Conservation (phyloP, 2,888 invertebrate species). For the Drosophila cracens region DNA sequence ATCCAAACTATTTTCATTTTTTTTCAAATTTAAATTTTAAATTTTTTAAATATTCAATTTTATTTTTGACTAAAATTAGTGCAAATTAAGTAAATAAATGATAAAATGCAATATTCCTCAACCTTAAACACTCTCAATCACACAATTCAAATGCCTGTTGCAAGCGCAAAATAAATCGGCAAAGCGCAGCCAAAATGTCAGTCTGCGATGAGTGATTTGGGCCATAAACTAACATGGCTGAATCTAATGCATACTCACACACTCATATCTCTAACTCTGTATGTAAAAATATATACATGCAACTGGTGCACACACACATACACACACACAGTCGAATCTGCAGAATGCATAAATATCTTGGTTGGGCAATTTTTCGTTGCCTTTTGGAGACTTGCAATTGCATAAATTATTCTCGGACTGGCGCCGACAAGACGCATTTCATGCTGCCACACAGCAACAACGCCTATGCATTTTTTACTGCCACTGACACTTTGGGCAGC, state of each 20-base stretch:
- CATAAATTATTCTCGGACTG: constrained; percentile 64
- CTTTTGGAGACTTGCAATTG: constrained; percentile 51
- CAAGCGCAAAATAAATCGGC: constrained; percentile 10
- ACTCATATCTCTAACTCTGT: not conserved
- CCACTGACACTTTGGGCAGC: constrained; percentile 51
- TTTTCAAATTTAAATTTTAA: not conserved
- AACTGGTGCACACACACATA: not conserved
- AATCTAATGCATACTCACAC: constrained; percentile 21
- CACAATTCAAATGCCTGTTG: not conserved
- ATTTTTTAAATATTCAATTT: not conserved
- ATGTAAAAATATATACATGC: not conserved
- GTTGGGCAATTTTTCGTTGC: constrained; percentile 49
- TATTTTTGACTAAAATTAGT: not conserved
- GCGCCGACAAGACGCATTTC: constrained; percentile 65
- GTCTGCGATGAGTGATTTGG: constrained; percentile 53
- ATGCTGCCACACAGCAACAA: constrained; percentile 30
- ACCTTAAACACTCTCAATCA: not conserved
- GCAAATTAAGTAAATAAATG: not conserved
- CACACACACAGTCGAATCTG: constrained; percentile 7
- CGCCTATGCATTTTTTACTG: constrained; percentile 27
- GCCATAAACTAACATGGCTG: constrained; percentile 51
- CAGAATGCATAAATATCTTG: constrained; percentile 53
- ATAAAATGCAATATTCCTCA: not conserved
- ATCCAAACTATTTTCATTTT: no score
- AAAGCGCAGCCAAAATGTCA: constrained; percentile 45